Evolutionary conservation across 1,140 invertebrate genomes (phyloP).

Genomic region (Drosophila carrolli): DNA sequence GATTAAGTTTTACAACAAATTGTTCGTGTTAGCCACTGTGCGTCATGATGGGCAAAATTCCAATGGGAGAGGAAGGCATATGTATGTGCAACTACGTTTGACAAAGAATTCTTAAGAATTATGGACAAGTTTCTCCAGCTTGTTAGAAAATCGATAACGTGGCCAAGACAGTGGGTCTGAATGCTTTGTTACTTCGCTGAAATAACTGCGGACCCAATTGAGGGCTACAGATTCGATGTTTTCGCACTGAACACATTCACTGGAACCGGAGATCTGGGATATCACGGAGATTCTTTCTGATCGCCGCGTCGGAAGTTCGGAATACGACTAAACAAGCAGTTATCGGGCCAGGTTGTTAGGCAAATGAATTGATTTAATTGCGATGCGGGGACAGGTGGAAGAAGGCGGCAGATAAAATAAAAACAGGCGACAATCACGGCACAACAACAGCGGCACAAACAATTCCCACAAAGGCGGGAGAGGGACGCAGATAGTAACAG

Average conservation of each 20-base stretch:
- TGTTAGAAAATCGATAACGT: slow-evolving; percentile 62
- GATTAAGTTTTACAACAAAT: neutral
- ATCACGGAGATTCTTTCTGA: slow-evolving; percentile 5
- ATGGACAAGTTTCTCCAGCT: slow-evolving; percentile 13
- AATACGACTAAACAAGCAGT: slow-evolving; percentile 65
- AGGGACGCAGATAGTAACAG: slow-evolving; percentile 9
- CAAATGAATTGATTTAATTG: slow-evolving; percentile 57
- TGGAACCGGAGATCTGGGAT: neutral
- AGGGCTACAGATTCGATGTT: neutral
- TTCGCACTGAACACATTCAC: slow-evolving; percentile 3
- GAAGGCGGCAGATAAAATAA: slow-evolving; percentile 42
- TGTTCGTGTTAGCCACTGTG: neutral
- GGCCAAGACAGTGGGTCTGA: slow-evolving; percentile 37
- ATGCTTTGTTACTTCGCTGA: neutral
- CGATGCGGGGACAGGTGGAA: slow-evolving; percentile 47
- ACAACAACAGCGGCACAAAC: slow-evolving; percentile 48
- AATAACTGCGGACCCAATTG: neutral
- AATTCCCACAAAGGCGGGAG: slow-evolving; percentile 19
- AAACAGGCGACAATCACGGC: slow-evolving; percentile 56
- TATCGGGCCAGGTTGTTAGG: slow-evolving; percentile 30
- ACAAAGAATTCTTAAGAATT: slow-evolving; percentile 29
- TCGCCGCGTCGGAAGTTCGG: slow-evolving; percentile 34
- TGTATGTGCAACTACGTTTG: neutral
- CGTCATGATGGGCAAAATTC: too few relatives aligned
- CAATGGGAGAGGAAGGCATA: too few relatives aligned